Percentiles rank a stretch among this genome's conserved stretches.
Conservation (phyloP, 2,888 invertebrate genomes). For the Ctena decussata region DNA sequence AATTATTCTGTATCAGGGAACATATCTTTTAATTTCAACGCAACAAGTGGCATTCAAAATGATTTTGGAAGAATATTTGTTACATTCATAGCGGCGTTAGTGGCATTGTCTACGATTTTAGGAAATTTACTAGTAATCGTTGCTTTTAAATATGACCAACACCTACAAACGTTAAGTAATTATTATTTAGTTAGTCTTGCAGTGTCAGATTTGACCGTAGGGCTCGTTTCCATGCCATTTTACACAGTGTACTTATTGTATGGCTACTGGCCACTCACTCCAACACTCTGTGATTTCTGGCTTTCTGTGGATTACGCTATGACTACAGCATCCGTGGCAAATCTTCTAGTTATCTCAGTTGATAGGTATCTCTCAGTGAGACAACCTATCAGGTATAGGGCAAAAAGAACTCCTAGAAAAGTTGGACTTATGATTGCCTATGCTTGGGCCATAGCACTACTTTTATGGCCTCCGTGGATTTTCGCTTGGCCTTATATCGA, state of each 20-base stretch:
- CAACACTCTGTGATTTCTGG: background rate
- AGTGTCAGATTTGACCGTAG: background rate
- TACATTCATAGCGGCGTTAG: conserved; percentile 1
- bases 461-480: background rate
- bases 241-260: background rate
- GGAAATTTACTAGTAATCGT: background rate
- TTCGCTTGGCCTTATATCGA: background rate
- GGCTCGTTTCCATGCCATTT: background rate
- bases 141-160: background rate
- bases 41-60: background rate
- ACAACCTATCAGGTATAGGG: background rate
- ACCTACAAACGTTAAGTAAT: background rate
- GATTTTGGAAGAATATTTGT: background rate
- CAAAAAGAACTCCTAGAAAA: background rate
- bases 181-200: background rate
- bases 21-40: no score
- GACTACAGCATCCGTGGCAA: background rate
- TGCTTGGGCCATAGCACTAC: background rate
- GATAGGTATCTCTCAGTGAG: background rate
- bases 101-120: background rate
- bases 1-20: no score
- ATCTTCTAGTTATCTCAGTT: background rate
- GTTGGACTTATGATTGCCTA: background rate
- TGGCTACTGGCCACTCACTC: background rate
- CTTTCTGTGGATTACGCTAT: background rate